These are phyloP conservation scores for Escarpia spicata DNA, from an alignment of 2,888 invertebrate species.

Conservation along the genomic window DNA sequence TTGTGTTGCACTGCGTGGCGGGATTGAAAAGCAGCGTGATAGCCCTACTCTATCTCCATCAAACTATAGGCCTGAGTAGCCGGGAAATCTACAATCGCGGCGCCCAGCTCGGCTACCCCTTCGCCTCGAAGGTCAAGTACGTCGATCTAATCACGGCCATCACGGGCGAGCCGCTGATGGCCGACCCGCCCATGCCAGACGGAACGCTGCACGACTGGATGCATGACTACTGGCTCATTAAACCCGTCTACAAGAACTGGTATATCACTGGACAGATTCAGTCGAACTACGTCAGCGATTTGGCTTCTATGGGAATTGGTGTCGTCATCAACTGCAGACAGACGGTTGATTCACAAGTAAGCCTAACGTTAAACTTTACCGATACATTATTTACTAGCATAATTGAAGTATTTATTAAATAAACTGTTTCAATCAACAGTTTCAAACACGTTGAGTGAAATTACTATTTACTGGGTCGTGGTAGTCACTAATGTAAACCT, in stretches of 20 bases:
- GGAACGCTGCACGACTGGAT: slow-evolving; percentile 48
- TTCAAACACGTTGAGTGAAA: too few relatives aligned
- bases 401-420: too few relatives aligned
- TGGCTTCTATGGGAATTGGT: slow-evolving; percentile 48
- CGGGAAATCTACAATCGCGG: slow-evolving; percentile 1
- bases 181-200: slow-evolving; percentile 8
- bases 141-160: neutral
- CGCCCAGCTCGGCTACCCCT: slow-evolving; percentile 37
- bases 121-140: neutral
- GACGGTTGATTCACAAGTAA: slow-evolving; percentile 37
- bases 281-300: slow-evolving; percentile 48
- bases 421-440: too few relatives aligned
- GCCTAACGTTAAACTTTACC: neutral
- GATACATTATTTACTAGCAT: too few relatives aligned
- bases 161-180: slow-evolving; percentile 39
- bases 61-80: neutral
- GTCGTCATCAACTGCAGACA: slow-evolving; percentile 51
- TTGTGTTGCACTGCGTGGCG: neutral
- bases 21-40: neutral
- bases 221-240: slow-evolving; percentile 50
- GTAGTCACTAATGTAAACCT: neutral
- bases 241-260: slow-evolving; percentile 53
- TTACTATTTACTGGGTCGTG: too few relatives aligned
- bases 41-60: neutral
- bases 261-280: slow-evolving; percentile 55